A percentile compares a stretch with the other conserved stretches of the same genome.
Evolutionary conservation across 2,888 invertebrate species (phyloP).

Genomic region (Imbricaverruca yamaguchii): DNA sequence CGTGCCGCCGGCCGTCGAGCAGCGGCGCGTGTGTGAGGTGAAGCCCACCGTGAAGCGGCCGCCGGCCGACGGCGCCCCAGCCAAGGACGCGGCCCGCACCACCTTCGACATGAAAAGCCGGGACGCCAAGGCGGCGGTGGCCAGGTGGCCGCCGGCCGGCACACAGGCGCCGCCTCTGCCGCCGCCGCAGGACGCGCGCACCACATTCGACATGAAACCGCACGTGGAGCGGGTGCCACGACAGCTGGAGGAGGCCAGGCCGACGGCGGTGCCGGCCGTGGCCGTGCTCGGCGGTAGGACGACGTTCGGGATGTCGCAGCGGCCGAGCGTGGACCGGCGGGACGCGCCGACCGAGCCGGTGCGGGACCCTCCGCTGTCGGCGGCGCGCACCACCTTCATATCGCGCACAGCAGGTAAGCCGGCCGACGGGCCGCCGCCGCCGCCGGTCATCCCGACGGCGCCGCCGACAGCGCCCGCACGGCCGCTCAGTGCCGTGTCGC

Average conservation of each 20-base stretch:
- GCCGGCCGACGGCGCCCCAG: neutral
- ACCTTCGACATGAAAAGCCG: neutral
- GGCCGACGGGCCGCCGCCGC: neutral
- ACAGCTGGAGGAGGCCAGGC: neutral
- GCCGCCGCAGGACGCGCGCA: slow-evolving; percentile 3
- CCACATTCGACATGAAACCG: slow-evolving; percentile 3
- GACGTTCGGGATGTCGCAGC: neutral
- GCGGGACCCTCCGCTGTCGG: neutral
- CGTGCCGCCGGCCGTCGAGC: neutral
- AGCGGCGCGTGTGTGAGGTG: neutral
- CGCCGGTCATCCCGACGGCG: slow-evolving; percentile 5
- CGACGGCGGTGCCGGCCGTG: neutral
- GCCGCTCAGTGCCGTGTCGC: neutral
- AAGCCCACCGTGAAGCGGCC: neutral
- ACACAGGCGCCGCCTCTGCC: neutral
- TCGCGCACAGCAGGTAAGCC: neutral
- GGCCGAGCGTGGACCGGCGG: neutral
- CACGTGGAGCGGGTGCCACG: neutral
- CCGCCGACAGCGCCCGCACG: neutral
- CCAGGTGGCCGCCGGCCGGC: neutral
- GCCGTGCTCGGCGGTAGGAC: neutral
- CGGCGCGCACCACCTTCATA: slow-evolving; percentile 7
- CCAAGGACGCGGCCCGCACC: neutral
- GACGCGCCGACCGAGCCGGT: slow-evolving; percentile 1
- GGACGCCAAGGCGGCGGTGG: neutral